Percentiles rank a stretch among this genome's conserved stretches.
Conservation (phyloP, 2,888 invertebrate species). For the Cryptocephalus primarius region DNA sequence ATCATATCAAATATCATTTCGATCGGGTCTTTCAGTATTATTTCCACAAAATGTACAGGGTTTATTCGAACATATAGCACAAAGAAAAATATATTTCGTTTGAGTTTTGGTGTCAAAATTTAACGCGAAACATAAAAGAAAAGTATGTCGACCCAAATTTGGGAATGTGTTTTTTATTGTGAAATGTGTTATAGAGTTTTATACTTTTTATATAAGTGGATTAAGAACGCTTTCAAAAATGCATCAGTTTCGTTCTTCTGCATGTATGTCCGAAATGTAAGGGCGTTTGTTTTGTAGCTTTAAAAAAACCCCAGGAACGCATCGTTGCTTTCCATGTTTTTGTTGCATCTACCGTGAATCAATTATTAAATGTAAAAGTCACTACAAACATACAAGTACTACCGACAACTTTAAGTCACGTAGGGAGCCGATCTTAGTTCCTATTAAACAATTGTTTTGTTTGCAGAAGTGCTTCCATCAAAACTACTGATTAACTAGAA, state of each 20-base stretch:
- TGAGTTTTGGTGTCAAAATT: constrained; percentile 12
- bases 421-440: too few species aligned
- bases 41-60: constrained; percentile 9
- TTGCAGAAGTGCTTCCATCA: too few species aligned
- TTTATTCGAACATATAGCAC: constrained; percentile 2
- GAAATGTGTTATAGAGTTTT: constrained; percentile 14
- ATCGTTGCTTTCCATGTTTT: constrained; percentile 10
- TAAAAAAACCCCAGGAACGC: constrained; percentile 15
- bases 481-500: too few species aligned
- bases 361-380: too few species aligned
- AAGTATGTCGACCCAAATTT: constrained; percentile 1
- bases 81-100: background rate
- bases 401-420: too few species aligned
- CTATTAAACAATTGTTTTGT: too few species aligned
- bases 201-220: constrained; percentile 16
- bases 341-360: constrained; percentile 3
- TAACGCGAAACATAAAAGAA: constrained; percentile 4
- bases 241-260: too few species aligned
- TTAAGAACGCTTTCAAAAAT: constrained; percentile 9
- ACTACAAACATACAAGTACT: too few species aligned
- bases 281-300: too few species aligned
- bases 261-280: too few species aligned
- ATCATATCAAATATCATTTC: constrained; percentile 8
- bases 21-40: constrained; percentile 10
- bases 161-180: constrained; percentile 6